Evolutionary conservation across 2,888 invertebrate species (phyloP).

Genomic region (Gibbula magus): DNA sequence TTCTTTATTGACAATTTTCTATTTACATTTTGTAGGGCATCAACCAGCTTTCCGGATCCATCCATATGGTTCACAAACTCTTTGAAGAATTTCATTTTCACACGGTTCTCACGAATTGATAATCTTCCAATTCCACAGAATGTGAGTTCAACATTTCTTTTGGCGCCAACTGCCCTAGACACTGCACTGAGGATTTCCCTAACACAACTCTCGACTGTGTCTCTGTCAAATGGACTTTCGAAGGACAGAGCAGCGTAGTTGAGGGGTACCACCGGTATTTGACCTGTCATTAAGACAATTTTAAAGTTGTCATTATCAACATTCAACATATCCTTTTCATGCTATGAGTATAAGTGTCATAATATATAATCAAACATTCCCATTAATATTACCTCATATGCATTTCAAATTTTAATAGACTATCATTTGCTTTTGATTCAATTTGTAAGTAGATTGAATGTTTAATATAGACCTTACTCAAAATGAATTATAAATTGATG

Average conservation of each 20-base stretch:
- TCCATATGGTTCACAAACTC: slow-evolving; percentile 74
- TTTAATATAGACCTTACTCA: too few relatives aligned
- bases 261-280: slow-evolving; percentile 72
- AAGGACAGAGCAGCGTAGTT: slow-evolving; percentile 73
- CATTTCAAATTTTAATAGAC: too few relatives aligned
- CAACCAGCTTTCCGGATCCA: slow-evolving; percentile 70
- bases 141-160: slow-evolving; percentile 71
- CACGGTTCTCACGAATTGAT: slow-evolving; percentile 69
- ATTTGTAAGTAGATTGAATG: too few relatives aligned
- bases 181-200: slow-evolving; percentile 72
- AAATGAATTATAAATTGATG: too few relatives aligned
- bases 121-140: slow-evolving; percentile 73
- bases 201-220: slow-evolving; percentile 73
- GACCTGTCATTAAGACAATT: slow-evolving; percentile 58
- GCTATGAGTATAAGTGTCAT: too few relatives aligned
- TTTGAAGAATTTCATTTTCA: slow-evolving; percentile 76
- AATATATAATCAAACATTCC: too few relatives aligned
- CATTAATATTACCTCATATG: too few relatives aligned
- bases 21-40: slow-evolving; percentile 74
- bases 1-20: neutral
- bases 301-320: too few relatives aligned
- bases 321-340: too few relatives aligned
- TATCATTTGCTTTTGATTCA: too few relatives aligned
- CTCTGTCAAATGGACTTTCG: slow-evolving; percentile 73
- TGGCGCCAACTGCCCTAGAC: slow-evolving; percentile 65